Evolutionary conservation across 2,888 invertebrate species (phyloP).

Genomic region (Meteorus colon): DNA sequence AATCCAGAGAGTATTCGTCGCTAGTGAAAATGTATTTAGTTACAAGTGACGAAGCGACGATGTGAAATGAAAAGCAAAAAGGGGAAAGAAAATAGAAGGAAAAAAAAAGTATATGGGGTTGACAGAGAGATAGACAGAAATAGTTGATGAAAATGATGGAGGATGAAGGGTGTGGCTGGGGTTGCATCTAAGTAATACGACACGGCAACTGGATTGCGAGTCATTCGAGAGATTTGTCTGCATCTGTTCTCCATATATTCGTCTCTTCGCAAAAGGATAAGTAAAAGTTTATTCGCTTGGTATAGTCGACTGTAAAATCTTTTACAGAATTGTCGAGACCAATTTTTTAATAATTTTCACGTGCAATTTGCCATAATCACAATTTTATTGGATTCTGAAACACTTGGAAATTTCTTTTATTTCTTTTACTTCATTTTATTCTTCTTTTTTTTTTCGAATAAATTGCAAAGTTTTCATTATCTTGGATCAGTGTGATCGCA

Average conservation of each 20-base stretch:
- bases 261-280: not conserved
- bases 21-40: slow-evolving; percentile 47
- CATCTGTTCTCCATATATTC: slow-evolving; percentile 14
- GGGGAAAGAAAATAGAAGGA: not conserved
- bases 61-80: not conserved
- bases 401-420: not conserved
- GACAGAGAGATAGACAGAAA: not conserved
- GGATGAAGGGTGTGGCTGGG: slow-evolving; percentile 32
- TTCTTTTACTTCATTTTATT: not conserved
- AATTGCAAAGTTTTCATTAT: no score
- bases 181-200: slow-evolving; percentile 61
- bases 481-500: no score
- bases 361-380: not conserved
- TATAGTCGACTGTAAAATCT: not conserved
- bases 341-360: not conserved
- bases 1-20: slow-evolving; percentile 3
- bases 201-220: slow-evolving; percentile 60
- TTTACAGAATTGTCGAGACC: not conserved
- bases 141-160: slow-evolving; percentile 19
- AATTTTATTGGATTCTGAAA: not conserved
- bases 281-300: not conserved
- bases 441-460: no score
- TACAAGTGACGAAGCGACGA: slow-evolving; percentile 26
- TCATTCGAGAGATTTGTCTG: slow-evolving; percentile 41
- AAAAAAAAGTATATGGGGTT: not conserved